These are phyloP conservation scores for Carabus problematicus DNA, from an alignment of 2,888 invertebrate genomes.

Conservation along the genomic window DNA sequence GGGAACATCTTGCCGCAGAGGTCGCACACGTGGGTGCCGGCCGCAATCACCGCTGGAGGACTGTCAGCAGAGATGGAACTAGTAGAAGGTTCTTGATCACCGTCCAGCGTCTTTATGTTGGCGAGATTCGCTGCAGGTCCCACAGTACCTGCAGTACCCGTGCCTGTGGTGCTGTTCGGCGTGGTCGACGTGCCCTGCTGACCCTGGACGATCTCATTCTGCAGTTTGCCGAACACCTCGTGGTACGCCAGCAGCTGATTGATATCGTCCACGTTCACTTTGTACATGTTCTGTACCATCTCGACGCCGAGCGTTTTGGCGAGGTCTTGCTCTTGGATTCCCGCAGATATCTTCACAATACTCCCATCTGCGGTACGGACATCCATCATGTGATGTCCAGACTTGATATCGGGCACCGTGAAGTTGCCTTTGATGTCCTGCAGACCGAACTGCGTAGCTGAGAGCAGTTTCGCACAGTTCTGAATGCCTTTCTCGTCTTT, in stretches of 20 bases:
- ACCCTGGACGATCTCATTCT: conserved; percentile 60
- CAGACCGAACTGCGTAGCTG: conserved; percentile 55
- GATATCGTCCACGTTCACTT: conserved; percentile 81
- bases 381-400: conserved; percentile 65
- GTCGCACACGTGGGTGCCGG: conserved; percentile 78
- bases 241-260: conserved; percentile 86
- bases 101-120: conserved; percentile 58
- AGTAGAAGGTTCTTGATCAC: conserved; percentile 64
- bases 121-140: conserved; percentile 36
- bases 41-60: conserved; percentile 67
- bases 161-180: conserved; percentile 4
- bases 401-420: conserved; percentile 61
- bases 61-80: conserved; percentile 66
- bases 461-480: conserved; percentile 62
- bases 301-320: conserved; percentile 69
- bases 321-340: conserved; percentile 67
- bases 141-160: conserved; percentile 1
- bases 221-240: conserved; percentile 81
- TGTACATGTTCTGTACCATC: conserved; percentile 83
- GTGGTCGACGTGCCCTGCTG: not conserved
- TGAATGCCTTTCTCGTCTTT: conserved; percentile 68
- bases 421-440: conserved; percentile 60
- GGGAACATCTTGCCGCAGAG: conserved; percentile 88
- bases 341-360: conserved; percentile 76
- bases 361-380: conserved; percentile 73